phyloP scores from a whole-genome alignment of 2,888 invertebrate genomes.

The Bellardia pandia region DNA sequence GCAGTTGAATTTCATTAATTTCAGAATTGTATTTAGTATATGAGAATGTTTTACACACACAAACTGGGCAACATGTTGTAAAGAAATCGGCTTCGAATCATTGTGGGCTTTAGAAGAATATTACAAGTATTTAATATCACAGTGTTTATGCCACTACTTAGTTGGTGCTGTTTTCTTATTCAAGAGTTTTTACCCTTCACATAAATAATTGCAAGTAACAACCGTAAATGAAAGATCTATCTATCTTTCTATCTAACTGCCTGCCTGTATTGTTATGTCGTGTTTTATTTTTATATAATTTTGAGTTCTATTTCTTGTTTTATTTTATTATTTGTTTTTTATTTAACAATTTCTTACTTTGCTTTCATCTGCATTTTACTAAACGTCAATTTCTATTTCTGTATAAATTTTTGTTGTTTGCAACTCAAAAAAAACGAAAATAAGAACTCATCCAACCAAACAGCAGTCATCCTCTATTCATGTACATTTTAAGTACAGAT shows the following conservation, averaged over 20 bases:
- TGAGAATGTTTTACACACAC: too few species aligned
- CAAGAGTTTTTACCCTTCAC: not conserved
- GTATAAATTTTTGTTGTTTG: not conserved
- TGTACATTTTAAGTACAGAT: constrained; percentile 26
- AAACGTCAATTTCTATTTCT: constrained; percentile 39
- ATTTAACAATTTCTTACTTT: constrained; percentile 3
- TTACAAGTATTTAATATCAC: too few species aligned
- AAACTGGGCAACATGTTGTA: too few species aligned
- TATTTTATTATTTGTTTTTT: not conserved
- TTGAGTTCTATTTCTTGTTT: not conserved
- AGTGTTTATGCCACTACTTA: too few species aligned
- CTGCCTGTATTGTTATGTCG: not conserved
- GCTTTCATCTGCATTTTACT: constrained; percentile 59
- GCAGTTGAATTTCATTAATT: too few species aligned
- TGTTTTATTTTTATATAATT: constrained; percentile 11
- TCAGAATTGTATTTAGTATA: too few species aligned
- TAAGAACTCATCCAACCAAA: constrained; percentile 14
- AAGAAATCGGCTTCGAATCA: too few species aligned
- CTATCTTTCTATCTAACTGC: not conserved
- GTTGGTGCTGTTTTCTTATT: too few species aligned
- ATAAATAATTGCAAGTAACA: constrained; percentile 14
- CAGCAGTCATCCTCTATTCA: constrained; percentile 20
- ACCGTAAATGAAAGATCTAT: not conserved
- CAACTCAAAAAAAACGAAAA: not conserved
- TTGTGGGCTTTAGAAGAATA: too few species aligned